Evolutionary conservation across 1,140 invertebrate species (phyloP), one percentile per base, ranked within the genome.

Genomic region (Penaeus indicus): DNA sequence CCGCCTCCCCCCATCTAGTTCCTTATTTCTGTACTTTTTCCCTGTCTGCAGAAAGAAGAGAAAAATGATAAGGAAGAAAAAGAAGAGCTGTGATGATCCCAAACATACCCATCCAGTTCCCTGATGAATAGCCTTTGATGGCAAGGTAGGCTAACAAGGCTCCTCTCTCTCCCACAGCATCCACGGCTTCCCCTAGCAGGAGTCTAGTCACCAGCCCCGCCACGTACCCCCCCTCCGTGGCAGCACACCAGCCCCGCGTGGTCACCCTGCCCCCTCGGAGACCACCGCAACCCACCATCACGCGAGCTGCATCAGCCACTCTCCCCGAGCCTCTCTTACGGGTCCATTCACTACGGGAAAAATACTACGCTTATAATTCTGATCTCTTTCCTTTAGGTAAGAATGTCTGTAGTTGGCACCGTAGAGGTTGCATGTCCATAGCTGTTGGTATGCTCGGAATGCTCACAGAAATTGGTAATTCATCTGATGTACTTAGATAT

Each of bases 331-430:
- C 87, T 88, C 87, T 88, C 87, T 88, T 88, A 88, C 87, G 87
- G 87, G 87, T 88, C 87, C 81, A 88, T 75, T 63, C 87, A 54
- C 87, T 88, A 63, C 87, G 87, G 87, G 87, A 88, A 88, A 88
- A 88, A 88, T 64, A 88, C 84, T 88, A 88, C 87, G 87, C 87
- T 88, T 88, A 88, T 88, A 88, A 88, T 60, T 88, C 87, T 38
- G 87, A 88, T 83, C 87, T 88, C 87, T 88, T 88, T 88, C 87
- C 87, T 80, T 88, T 88, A 88, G 87, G 87, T 88, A 78, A 78
- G 82, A 54, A 54, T 54, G 16, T 54, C 54, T 54, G 54, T 16
- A 54, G 16, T 54, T 54, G 54, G 10, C 54, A 54, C 54, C 0
- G 54, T 54, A 16, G 16, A 16, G 16, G 11, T 54, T 54, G 54